Evolutionary conservation across 53 echinoderm and acorn worm genomes (phyloP), one percentile per base, ranked within the genome.

Genomic region (Holothuria leucospilota): DNA sequence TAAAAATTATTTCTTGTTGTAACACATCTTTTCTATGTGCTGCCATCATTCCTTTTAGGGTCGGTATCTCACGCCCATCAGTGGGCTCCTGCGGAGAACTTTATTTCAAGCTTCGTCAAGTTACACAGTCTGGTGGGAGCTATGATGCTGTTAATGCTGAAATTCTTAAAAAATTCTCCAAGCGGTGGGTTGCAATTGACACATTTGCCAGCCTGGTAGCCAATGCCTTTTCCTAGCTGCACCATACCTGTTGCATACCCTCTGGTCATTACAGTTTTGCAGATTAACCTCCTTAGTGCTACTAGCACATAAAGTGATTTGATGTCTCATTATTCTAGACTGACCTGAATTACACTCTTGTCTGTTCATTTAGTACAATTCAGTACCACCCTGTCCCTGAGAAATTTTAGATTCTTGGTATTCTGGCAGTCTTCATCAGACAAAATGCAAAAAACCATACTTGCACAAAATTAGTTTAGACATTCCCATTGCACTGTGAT

Each of bases 101-200:
- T 42, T 83, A 83, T 67, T 66, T 83, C 65, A 64, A 49, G 53
- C 68, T 83, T 25, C 84, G 84, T 46, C 84, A 83, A 41, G 67
- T 67, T 20, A 41, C 42, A 53, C 68, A 41, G 68, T 83, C 84
- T 41, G 68, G 65, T 39, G 84, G 67, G 21, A 66, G 49, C 63
- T 42, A 24, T 52, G 84, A 67, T 46, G 84, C 65, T 23, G 67
- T 83, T 51, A 46, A 52, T 38, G 65, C 65, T 39, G 84, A 83
- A 66, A 83, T 83, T 51, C 65, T 66, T 26, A 64, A 83, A 83
- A 83, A 83, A 83, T 83, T 40, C 68, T 81, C 81, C 62, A 83
- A 83, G 84, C 84, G 84, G 84, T 83, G 84, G 84, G 84, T 83
- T 59, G 75, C 75, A 80, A 80, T 59, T 80, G 80, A 75, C 75